Evolutionary conservation across 1,140 invertebrate genomes (phyloP).

Genomic region (Drosophila chauvacae): DNA sequence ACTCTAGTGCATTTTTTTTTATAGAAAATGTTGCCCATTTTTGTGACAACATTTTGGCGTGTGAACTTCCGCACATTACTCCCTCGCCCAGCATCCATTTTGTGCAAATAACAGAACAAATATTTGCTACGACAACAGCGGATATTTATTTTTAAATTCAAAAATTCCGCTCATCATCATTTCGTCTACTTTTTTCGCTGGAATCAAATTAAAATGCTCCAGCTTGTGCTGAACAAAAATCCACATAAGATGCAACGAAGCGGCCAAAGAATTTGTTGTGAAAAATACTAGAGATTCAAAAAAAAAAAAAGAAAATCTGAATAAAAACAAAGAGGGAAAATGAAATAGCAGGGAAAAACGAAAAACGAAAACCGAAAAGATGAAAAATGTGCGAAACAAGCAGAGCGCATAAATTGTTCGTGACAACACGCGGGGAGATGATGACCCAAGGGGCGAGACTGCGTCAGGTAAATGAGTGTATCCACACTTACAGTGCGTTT

Average conservation of each 20-base stretch:
- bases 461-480: constrained; percentile 63
- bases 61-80: background rate
- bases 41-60: background rate
- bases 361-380: constrained; percentile 47
- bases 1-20: background rate
- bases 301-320: background rate
- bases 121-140: constrained; percentile 28
- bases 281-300: constrained; percentile 1
- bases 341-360: constrained; percentile 16
- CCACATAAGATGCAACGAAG: background rate
- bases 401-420: constrained; percentile 64
- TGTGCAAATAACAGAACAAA: constrained; percentile 18
- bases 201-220: constrained; percentile 18
- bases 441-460: constrained; percentile 26
- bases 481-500: constrained; percentile 21
- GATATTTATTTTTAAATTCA: constrained; percentile 30
- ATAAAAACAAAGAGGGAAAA: constrained; percentile 7
- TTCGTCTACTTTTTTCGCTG: constrained; percentile 17
- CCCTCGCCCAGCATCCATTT: constrained; percentile 12
- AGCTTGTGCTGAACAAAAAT: constrained; percentile 10
- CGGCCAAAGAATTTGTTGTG: constrained; percentile 1
- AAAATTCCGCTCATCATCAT: constrained; percentile 18
- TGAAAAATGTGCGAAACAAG: constrained; percentile 72
- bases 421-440: constrained; percentile 46
- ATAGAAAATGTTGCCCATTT: background rate